Percentiles rank a stretch among this genome's conserved stretches.
Conservation (phyloP, 2,113 vertebrate species). For the Cyanoliseus patagonus region DNA sequence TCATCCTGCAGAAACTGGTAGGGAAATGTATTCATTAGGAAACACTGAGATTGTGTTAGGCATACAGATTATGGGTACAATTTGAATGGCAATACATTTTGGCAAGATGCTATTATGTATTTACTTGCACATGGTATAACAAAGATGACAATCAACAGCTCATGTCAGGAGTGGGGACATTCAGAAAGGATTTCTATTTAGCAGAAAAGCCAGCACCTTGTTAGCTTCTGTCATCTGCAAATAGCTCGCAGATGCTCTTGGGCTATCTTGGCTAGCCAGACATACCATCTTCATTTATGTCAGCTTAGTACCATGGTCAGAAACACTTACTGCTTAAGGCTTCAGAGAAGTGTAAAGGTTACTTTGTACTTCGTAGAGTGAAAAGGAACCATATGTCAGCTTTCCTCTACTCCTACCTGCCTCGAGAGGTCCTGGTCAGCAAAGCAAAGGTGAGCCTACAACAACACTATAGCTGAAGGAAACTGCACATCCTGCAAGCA, state of each 20-base stretch:
- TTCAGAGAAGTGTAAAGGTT: not conserved
- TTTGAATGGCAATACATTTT: not conserved
- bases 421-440: not conserved
- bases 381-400: not conserved
- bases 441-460: not conserved
- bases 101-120: conserved; percentile 32
- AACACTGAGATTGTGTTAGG: not conserved
- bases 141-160: conserved; percentile 19
- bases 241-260: not conserved
- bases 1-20: not conserved
- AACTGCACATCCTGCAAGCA: not conserved
- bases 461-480: not conserved
- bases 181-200: conserved; percentile 19
- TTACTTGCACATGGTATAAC: not conserved
- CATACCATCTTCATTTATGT: not conserved
- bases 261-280: not conserved
- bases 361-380: not conserved
- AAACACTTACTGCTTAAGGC: not conserved
- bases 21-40: not conserved
- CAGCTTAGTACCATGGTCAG: not conserved
- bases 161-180: not conserved
- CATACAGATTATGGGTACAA: not conserved
- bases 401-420: not conserved
- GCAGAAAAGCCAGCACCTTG: not conserved
- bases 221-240: conserved; percentile 18